Conservation (phyloP, 2,888 invertebrate species). For the Barypeithes pellucidus region DNA sequence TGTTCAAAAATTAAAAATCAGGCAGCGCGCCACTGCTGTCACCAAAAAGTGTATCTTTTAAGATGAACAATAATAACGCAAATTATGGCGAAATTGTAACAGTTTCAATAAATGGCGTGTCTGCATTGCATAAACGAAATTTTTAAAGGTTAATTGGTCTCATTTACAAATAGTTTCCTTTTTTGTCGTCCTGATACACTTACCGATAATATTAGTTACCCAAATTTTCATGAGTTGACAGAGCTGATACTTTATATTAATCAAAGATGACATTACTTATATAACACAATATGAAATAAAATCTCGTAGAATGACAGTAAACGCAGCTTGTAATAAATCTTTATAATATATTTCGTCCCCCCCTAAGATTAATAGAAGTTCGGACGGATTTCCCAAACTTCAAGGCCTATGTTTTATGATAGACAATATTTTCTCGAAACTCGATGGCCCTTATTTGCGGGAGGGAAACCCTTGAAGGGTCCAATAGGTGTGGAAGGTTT, state of each 20-base stretch:
- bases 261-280: constrained; percentile 19
- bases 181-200: constrained; percentile 34
- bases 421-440: too few relatives aligned
- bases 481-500: too few relatives aligned
- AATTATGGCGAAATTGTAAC: constrained; percentile 52
- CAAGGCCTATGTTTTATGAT: too few relatives aligned
- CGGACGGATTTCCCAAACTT: too few relatives aligned
- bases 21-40: constrained; percentile 16
- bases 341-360: too few relatives aligned
- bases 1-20: not conserved
- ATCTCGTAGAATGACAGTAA: too few relatives aligned
- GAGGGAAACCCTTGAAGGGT: too few relatives aligned
- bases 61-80: constrained; percentile 49
- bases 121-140: constrained; percentile 46
- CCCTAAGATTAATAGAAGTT: too few relatives aligned
- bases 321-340: too few relatives aligned
- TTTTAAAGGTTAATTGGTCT: constrained; percentile 54
- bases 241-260: constrained; percentile 14
- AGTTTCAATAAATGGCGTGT: constrained; percentile 46
- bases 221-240: constrained; percentile 18
- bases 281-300: not conserved
- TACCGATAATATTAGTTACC: constrained; percentile 34
- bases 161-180: constrained; percentile 52
- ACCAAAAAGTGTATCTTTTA: constrained; percentile 32
- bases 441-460: too few relatives aligned